Percentiles rank a stretch among this genome's conserved stretches.
Conservation (phyloP, 2,113 vertebrate species). For the Vidua chalybeata region DNA sequence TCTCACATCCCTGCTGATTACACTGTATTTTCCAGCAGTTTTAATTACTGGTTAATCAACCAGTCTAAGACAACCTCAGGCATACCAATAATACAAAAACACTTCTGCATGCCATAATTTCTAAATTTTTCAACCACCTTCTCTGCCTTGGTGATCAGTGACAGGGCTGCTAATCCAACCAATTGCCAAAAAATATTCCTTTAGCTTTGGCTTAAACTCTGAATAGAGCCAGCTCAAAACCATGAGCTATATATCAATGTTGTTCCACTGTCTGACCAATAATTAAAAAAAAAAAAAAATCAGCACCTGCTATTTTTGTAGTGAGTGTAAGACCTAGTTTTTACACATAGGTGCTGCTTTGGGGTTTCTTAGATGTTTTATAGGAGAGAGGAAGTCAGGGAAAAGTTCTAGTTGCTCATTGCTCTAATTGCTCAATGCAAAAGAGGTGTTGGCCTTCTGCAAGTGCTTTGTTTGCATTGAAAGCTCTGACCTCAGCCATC, state of each 20-base stretch:
- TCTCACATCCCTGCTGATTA: accelerated
- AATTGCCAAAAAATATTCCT: background rate
- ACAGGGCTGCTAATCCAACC: background rate
- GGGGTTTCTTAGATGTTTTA: background rate
- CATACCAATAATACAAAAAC: background rate
- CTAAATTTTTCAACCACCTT: background rate
- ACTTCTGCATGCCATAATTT: background rate
- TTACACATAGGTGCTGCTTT: background rate
- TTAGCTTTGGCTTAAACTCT: background rate
- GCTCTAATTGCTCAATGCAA: background rate
- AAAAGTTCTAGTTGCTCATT: background rate
- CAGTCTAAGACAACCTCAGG: background rate
- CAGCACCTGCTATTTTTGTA: background rate
- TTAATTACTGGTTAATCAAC: background rate
- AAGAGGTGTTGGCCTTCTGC: background rate
- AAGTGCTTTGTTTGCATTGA: background rate
- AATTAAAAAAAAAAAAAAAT: background rate
- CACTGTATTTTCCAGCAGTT: background rate
- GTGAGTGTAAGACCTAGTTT: background rate
- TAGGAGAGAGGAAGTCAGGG: background rate
- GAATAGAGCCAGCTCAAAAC: background rate
- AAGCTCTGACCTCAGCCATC: background rate
- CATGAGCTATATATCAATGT: background rate
- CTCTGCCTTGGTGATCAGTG: accelerated
- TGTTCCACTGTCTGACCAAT: background rate